Conservation (phyloP, 2,797 vertebrate genomes). For the Scomberomorus guttatus region DNA sequence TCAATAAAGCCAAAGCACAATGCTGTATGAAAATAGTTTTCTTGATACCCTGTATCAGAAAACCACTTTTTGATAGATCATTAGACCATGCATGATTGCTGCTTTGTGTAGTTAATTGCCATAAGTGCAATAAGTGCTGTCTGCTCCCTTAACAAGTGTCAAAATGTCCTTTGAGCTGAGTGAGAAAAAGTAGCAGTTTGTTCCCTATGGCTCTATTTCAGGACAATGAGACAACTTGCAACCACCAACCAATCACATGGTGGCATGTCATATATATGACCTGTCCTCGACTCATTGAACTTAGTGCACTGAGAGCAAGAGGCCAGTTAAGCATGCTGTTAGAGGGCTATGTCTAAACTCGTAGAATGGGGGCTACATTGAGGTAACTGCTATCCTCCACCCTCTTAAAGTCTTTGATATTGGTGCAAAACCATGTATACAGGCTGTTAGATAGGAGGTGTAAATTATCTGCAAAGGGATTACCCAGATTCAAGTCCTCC, state of each 20-base stretch:
- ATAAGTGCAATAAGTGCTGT: not conserved
- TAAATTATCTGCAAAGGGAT: too few relatives aligned
- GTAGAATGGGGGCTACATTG: not conserved
- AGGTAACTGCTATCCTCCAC: not conserved
- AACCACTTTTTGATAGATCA: not conserved
- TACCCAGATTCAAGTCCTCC: not conserved
- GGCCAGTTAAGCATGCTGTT: not conserved
- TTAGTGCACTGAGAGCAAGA: not conserved
- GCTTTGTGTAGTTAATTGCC: not conserved
- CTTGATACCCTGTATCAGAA: not conserved
- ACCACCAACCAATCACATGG: not conserved
- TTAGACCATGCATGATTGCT: not conserved
- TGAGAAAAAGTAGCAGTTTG: constrained; percentile 3
- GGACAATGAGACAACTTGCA: not conserved
- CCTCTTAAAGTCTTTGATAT: not conserved
- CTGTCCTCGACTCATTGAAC: not conserved
- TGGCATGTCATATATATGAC: not conserved
- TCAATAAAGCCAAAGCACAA: not conserved
- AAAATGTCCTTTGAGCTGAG: not conserved
- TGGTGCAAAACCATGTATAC: constrained; percentile 6
- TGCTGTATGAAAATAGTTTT: not conserved
- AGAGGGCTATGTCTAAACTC: not conserved
- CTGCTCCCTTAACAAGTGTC: not conserved
- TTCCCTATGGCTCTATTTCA: not conserved
- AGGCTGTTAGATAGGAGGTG: not conserved